phyloP scores from a whole-genome alignment of 37 sponge, comb jelly and placozoan genomes.

The Halichondria panicea region DNA sequence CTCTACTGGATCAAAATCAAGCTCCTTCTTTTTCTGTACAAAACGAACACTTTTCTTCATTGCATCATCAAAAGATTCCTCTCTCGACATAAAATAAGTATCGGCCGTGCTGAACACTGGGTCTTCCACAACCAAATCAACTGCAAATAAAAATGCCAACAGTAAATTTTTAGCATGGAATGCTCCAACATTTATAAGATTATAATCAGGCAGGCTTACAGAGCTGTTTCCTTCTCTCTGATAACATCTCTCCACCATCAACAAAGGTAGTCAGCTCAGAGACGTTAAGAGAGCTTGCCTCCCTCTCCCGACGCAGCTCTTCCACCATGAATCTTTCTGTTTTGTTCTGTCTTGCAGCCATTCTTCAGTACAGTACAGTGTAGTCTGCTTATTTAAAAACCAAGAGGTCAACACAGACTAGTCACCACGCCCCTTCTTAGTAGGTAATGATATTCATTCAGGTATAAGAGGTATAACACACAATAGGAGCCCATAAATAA shows the following conservation, averaged over 20 bases:
- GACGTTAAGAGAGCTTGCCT: constrained; percentile 44
- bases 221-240: constrained; percentile 42
- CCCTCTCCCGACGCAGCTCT: constrained; percentile 66
- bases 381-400: too few species aligned
- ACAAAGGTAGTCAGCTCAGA: constrained; percentile 53
- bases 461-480: too few species aligned
- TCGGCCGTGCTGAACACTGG: constrained; percentile 46
- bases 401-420: too few species aligned
- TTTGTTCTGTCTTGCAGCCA: too few species aligned
- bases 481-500: too few species aligned
- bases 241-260: constrained; percentile 67
- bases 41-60: constrained; percentile 53
- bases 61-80: constrained; percentile 55
- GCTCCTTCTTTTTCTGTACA: constrained; percentile 21
- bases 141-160: constrained; percentile 10
- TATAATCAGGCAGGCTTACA: too few species aligned
- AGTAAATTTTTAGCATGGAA: too few species aligned
- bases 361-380: too few species aligned
- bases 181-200: too few species aligned
- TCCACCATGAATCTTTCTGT: constrained; percentile 55
- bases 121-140: constrained; percentile 38
- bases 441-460: too few species aligned
- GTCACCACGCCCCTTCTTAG: too few species aligned
- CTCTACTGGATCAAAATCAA: constrained; percentile 11
- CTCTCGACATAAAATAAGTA: constrained; percentile 56